Conservation (phyloP, 2,888 invertebrate species). For the Idaea dimidiata region DNA sequence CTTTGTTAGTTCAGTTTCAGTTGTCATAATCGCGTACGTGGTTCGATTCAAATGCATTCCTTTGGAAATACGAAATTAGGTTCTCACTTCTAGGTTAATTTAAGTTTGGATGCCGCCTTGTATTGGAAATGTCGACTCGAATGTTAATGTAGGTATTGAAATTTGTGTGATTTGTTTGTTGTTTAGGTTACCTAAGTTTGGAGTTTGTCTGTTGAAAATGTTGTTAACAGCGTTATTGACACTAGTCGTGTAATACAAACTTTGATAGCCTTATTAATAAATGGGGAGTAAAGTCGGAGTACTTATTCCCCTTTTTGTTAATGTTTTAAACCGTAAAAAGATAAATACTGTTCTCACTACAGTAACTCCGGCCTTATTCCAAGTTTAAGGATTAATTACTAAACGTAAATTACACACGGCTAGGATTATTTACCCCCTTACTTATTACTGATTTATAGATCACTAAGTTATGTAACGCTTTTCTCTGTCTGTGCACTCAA, state of each 20-base stretch:
- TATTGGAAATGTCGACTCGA: constrained; percentile 24
- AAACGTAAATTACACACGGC: too few species aligned
- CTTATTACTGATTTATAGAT: too few species aligned
- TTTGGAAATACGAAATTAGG: constrained; percentile 34
- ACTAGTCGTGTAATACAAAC: background rate
- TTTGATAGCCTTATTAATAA: too few species aligned
- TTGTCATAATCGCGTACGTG: constrained; percentile 58
- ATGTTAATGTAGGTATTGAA: constrained; percentile 31
- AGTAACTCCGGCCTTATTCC: too few species aligned
- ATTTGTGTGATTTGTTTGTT: background rate
- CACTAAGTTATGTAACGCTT: too few species aligned
- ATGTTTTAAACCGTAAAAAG: too few species aligned
- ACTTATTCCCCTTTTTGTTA: too few species aligned
- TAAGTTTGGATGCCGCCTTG: constrained; percentile 18
- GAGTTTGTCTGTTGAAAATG: background rate
- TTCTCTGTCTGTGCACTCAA: too few species aligned
- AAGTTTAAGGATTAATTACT: too few species aligned
- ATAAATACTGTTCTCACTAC: too few species aligned
- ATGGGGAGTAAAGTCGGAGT: too few species aligned
- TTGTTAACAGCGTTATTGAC: background rate
- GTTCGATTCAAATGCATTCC: constrained; percentile 45
- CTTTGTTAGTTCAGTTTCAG: constrained; percentile 22
- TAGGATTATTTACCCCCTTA: too few species aligned
- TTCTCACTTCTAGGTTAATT: constrained; percentile 21
- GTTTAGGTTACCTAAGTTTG: background rate